phyloP scores from a whole-genome alignment of 2,797 vertebrate species.

The Apogon hyalosoma region DNA sequence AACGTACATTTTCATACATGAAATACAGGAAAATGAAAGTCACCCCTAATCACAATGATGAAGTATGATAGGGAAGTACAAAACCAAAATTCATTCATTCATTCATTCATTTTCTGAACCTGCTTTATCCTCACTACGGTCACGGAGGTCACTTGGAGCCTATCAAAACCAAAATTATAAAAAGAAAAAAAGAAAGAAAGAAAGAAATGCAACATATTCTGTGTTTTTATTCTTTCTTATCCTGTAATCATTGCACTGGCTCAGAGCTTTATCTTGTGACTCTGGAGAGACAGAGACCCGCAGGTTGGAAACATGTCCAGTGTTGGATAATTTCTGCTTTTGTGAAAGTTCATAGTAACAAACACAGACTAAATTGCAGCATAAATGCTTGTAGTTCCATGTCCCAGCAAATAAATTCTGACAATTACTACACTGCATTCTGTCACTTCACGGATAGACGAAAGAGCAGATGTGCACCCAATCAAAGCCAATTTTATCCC shows the following conservation, averaged over 20 bases:
- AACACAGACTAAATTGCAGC: background rate
- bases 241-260: background rate
- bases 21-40: too few species aligned
- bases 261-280: background rate
- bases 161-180: too few species aligned
- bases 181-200: background rate
- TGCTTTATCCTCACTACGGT: too few species aligned
- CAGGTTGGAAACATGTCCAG: background rate
- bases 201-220: background rate
- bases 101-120: too few species aligned
- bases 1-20: too few species aligned
- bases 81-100: too few species aligned
- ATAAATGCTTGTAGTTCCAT: constrained; percentile 6
- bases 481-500: constrained; percentile 50
- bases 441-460: constrained; percentile 5
- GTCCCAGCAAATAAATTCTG: constrained; percentile 1
- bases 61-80: too few species aligned
- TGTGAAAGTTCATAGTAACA: background rate
- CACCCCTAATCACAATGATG: too few species aligned
- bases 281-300: background rate
- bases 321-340: background rate
- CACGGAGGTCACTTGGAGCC: too few species aligned
- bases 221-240: background rate
- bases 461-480: constrained; percentile 35
- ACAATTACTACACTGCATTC: background rate